Evolutionary conservation across 2,113 vertebrate species (phyloP).

Genomic region (Nannobrachium achirus): DNA sequence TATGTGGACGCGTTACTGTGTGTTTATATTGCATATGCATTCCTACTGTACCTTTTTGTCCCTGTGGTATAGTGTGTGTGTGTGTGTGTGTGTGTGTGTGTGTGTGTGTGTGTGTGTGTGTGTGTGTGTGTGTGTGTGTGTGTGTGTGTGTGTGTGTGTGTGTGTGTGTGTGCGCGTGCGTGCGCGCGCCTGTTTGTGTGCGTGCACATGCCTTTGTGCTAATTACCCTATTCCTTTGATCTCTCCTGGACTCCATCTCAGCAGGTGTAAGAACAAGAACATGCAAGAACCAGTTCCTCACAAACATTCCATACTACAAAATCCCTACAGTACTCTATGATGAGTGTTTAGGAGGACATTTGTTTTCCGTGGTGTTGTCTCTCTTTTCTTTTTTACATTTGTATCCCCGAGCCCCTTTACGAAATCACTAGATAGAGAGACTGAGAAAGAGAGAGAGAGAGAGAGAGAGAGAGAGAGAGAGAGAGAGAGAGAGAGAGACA

Average conservation of each 20-base stretch:
- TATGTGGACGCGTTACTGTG: too few species aligned
- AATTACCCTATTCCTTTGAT: conserved; percentile 27
- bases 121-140: not conserved
- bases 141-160: conserved; percentile 2
- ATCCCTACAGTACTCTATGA: conserved; percentile 5
- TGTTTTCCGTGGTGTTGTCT: too few species aligned
- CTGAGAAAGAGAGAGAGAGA: not conserved
- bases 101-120: not conserved
- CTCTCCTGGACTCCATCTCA: conserved; percentile 16
- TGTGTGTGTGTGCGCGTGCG: not conserved
- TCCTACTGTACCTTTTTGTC: not conserved
- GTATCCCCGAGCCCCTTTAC: too few species aligned
- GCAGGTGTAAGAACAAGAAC: conserved; percentile 20
- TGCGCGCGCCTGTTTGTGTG: not conserved
- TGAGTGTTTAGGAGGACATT: too few species aligned
- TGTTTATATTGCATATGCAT: too few species aligned
- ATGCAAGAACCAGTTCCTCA: conserved; percentile 7
- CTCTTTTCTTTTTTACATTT: too few species aligned
- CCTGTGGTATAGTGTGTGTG: not conserved
- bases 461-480: not conserved
- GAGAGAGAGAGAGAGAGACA: not conserved
- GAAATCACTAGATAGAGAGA: not conserved
- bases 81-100: not conserved
- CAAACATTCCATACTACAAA: conserved; percentile 16
- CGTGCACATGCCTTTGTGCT: conserved; percentile 6